Base-by-base conservation (phyloP, 2,113 vertebrate genomes). In the Boulengeromyrus knoepffleri region DNA sequence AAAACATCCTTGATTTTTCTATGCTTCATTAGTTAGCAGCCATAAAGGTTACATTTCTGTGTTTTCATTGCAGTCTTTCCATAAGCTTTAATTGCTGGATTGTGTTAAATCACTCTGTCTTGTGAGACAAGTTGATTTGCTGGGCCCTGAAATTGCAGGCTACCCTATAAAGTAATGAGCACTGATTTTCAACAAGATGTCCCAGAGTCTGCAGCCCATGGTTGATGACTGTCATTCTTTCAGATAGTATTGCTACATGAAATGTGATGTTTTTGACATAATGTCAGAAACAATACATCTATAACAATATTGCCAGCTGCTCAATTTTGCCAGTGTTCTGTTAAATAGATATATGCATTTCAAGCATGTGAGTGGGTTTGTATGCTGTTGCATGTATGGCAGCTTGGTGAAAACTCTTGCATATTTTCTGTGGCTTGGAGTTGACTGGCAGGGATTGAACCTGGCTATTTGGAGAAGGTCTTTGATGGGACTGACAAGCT, bases 251-350 rank as follows among this genome's bases (percentile, higher is more conserved):
- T 74, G 90, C 88, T 90, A 83, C 84, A 90, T 91, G 90, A 91
- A 92, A 66, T 90, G 90, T 89, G 56, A 84, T 56, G 52, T 77
- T 91, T 88, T 89, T 90, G 89, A 92, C 90, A 92, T 91, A 90
- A 92, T 93, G 92, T 93, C 92, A 92, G 66, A 92, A 83, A 93
- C 92, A 92, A 91, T 90, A 86, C 85, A 42, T 58, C 88, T 58
- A 89, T 91, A 92, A 93, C 91, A 66, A 89, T 89, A 89, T 91
- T 91, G 90, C 92, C 93, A 93, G 92, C 91, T 93, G 92, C 91
- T 52, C 77, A 70, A 27, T 70, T 86, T 91, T 86, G 27, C 90
- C 58, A 52, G 46, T 47, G 58, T 89, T 89, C 56, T 47, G 19
- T 88, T 85, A 47, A 85, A 47, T 47, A 85, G 83, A 47, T 85